Evolutionary conservation across 2,113 vertebrate genomes (phyloP).

Genomic region (Piliocolobus tephrosceles): DNA sequence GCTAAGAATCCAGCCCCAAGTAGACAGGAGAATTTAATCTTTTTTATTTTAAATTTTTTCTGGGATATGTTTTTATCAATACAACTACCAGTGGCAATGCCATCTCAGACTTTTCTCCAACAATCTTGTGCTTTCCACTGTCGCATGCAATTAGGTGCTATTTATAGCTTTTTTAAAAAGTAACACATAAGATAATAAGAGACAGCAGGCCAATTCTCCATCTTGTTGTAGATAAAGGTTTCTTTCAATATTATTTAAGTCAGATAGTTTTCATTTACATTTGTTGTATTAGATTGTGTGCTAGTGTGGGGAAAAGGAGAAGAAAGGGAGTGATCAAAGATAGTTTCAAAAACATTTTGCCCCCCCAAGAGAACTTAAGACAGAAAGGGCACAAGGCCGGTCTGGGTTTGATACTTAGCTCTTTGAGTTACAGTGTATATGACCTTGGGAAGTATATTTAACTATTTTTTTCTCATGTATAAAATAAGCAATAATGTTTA

Average conservation of each 20-base stretch:
- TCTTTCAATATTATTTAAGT: background rate
- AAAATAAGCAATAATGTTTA: background rate
- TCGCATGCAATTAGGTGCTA: background rate
- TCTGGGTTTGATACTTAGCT: background rate
- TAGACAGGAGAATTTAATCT: background rate
- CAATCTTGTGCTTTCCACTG: background rate
- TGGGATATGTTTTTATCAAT: background rate
- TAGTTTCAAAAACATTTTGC: background rate
- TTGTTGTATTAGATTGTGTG: background rate
- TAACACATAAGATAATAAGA: background rate
- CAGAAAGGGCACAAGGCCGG: background rate
- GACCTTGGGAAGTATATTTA: background rate
- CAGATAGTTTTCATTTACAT: background rate
- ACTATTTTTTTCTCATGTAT: background rate
- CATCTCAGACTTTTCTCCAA: background rate
- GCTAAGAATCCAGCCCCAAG: background rate
- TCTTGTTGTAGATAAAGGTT: background rate
- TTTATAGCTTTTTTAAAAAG: background rate
- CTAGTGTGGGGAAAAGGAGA: background rate
- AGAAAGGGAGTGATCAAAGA: background rate
- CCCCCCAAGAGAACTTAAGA: background rate
- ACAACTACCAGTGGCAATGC: background rate
- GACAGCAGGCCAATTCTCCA: background rate
- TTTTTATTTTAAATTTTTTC: background rate
- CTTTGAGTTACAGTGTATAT: background rate